phyloP scores from a whole-genome alignment of 30 jellyfish, hydroid and myxozoan genomes.

The Hydra vulgaris region DNA sequence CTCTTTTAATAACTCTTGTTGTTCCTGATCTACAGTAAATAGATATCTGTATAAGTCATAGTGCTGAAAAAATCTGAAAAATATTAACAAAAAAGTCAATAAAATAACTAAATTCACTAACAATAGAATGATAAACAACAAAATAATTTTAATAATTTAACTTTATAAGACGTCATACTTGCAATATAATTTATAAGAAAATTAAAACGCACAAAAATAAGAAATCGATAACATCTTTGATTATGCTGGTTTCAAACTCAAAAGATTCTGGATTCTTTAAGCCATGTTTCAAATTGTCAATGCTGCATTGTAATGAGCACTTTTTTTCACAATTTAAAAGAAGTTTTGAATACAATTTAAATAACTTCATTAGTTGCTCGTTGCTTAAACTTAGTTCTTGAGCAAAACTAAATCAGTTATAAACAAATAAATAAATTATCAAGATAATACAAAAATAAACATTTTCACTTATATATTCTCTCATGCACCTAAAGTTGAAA shows the following conservation, averaged over 20 bases:
- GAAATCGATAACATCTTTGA: neutral
- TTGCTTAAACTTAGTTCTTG: neutral
- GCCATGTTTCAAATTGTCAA: neutral
- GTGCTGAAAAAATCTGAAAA: neutral
- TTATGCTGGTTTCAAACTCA: neutral
- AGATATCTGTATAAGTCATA: too few relatives aligned
- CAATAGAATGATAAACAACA: too few relatives aligned
- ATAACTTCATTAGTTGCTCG: neutral
- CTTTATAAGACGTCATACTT: too few relatives aligned
- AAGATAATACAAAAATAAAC: neutral
- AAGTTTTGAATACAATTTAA: neutral
- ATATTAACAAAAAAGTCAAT: neutral
- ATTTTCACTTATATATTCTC: too few relatives aligned
- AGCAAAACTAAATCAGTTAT: neutral
- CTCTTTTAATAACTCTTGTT: neutral
- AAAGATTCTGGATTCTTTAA: neutral
- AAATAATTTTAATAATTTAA: too few relatives aligned
- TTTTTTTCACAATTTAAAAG: neutral
- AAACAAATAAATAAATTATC: too few relatives aligned
- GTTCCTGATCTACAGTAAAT: neutral
- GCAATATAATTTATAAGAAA: too few relatives aligned
- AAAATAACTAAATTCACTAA: neutral
- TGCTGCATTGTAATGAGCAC: neutral
- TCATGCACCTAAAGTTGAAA: neutral
- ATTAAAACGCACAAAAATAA: neutral